These are phyloP conservation scores for Periphyllus acericola DNA, from an alignment of 2,888 invertebrate genomes.

Conservation along the genomic window DNA sequence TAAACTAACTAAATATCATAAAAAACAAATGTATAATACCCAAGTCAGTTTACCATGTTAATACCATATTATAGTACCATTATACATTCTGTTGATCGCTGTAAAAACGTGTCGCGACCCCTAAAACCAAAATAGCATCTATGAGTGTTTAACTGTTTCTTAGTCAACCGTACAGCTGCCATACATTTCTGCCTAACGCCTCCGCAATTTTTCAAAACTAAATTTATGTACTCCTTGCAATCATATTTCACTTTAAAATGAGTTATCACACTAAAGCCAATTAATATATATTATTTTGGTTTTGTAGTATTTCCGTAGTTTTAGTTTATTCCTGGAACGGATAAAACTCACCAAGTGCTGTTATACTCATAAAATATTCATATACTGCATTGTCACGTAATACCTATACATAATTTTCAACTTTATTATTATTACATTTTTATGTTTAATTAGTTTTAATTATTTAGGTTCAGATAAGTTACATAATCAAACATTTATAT, in stretches of 20 bases:
- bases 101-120: constrained; percentile 19
- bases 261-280: constrained; percentile 39
- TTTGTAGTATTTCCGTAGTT: constrained; percentile 58
- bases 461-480: background rate
- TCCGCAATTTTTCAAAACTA: background rate
- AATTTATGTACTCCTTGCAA: background rate
- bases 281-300: constrained; percentile 30
- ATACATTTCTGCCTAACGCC: background rate
- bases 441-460: constrained; percentile 3
- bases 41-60: constrained; percentile 12
- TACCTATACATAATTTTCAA: background rate
- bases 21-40: constrained; percentile 30
- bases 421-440: background rate
- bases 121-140: constrained; percentile 32
- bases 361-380: constrained; percentile 33
- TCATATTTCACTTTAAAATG: background rate
- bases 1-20: constrained; percentile 48
- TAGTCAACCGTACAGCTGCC: background rate
- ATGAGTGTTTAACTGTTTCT: constrained; percentile 19
- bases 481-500: background rate
- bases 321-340: constrained; percentile 53
- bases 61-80: too few relatives aligned
- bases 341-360: constrained; percentile 43
- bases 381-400: background rate
- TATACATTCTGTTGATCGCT: background rate